Evolutionary conservation across 2,797 vertebrate species (phyloP).

Genomic region (Sebastiscus albofasciatus): DNA sequence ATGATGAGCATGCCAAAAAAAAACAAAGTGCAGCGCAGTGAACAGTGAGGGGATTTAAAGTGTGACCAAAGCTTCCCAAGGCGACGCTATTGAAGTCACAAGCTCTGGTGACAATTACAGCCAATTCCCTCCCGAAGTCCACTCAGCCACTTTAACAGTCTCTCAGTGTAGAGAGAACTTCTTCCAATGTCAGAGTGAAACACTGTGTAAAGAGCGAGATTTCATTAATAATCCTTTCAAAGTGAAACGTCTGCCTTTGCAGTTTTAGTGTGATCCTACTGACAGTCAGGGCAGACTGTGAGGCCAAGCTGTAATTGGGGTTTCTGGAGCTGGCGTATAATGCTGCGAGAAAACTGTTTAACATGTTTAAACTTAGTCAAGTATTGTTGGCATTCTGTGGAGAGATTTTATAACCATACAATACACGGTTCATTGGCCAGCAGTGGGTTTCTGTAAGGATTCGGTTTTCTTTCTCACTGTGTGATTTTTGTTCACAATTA

Average conservation of each 20-base stretch:
- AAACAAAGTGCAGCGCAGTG: conserved; percentile 23
- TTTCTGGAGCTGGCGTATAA: conserved; percentile 64
- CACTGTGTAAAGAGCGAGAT: conserved; percentile 71
- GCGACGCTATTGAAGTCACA: conserved; percentile 47
- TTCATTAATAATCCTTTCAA: conserved; percentile 80
- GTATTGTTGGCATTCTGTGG: conserved; percentile 32
- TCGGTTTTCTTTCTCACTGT: background rate
- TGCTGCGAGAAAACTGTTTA: conserved; percentile 58
- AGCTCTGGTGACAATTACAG: conserved; percentile 61
- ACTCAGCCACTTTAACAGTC: conserved; percentile 59
- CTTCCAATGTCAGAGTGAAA: conserved; percentile 69
- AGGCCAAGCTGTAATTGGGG: conserved; percentile 70
- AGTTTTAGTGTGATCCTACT: conserved; percentile 66
- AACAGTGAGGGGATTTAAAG: conserved; percentile 45
- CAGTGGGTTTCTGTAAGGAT: conserved; percentile 1
- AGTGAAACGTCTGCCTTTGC: conserved; percentile 73
- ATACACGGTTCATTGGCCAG: conserved; percentile 28
- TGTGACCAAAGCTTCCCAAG: conserved; percentile 56
- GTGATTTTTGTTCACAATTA: conserved; percentile 26
- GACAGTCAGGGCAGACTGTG: conserved; percentile 63
- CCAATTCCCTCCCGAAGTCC: conserved; percentile 47
- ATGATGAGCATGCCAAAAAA: conserved; percentile 31
- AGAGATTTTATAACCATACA: conserved; percentile 39
- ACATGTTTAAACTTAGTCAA: conserved; percentile 60
- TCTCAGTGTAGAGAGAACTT: conserved; percentile 56